Conservation (phyloP, 2,797 vertebrate species). For the Staurois parvus region DNA sequence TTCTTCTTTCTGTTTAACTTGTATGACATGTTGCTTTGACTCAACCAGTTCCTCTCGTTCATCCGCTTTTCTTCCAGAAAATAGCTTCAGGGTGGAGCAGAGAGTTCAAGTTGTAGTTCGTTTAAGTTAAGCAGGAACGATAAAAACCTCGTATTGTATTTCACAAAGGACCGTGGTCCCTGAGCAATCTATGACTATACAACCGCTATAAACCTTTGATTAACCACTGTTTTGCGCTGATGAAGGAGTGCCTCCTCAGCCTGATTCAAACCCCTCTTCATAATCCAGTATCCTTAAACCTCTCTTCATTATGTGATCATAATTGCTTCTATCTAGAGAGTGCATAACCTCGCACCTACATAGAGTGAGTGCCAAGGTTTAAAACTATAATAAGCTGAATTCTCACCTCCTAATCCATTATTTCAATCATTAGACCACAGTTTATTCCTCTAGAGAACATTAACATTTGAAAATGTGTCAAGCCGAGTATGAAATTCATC, state of each 20-base stretch:
- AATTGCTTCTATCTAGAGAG: conserved; percentile 73
- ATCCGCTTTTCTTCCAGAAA: conserved; percentile 56
- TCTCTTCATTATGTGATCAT: conserved; percentile 64
- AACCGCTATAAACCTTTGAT: conserved; percentile 65
- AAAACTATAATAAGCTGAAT: conserved; percentile 72
- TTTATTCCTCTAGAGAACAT: conserved; percentile 75
- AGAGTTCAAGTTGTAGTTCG: conserved; percentile 51
- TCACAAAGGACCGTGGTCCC: conserved; percentile 48
- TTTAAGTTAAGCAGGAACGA: conserved; percentile 54
- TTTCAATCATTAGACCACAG: conserved; percentile 76
- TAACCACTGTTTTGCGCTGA: conserved; percentile 70
- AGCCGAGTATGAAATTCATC: conserved; percentile 73
- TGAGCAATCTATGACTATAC: conserved; percentile 61
- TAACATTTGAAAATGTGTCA: conserved; percentile 80
- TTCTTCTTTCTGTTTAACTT: conserved; percentile 23
- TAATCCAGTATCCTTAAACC: conserved; percentile 66
- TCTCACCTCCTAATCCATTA: conserved; percentile 75
- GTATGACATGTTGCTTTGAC: background rate
- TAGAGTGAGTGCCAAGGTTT: conserved; percentile 68
- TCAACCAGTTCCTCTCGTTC: conserved; percentile 38
- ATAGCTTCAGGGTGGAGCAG: conserved; percentile 51
- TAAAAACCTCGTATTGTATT: conserved; percentile 63
- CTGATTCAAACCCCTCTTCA: conserved; percentile 69
- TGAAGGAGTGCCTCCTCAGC: conserved; percentile 66
- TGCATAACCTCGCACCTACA: conserved; percentile 72